Evolutionary conservation across 2,888 invertebrate genomes (phyloP).

Genomic region (Proisotoma minuta): DNA sequence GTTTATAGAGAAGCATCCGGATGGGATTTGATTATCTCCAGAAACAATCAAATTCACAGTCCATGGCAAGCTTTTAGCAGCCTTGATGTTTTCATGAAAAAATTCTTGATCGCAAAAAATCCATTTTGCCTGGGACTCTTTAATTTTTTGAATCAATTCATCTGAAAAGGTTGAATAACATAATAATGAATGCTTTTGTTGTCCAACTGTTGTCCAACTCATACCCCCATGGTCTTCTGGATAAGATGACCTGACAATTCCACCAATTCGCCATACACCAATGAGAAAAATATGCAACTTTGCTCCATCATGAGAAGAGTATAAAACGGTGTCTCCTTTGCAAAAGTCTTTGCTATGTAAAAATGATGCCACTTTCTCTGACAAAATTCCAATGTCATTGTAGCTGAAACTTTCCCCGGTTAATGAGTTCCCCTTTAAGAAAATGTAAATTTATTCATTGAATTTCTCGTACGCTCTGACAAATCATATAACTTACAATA

Average conservation of each 20-base stretch:
- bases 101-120: constrained; percentile 30
- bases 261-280: constrained; percentile 39
- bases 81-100: constrained; percentile 10
- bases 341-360: constrained; percentile 25
- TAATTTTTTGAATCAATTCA: constrained; percentile 21
- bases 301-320: constrained; percentile 29
- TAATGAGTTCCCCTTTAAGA: neutral
- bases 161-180: too few species aligned
- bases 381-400: constrained; percentile 20
- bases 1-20: constrained; percentile 17
- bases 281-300: constrained; percentile 35
- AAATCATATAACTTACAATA: neutral
- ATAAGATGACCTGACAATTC: constrained; percentile 31
- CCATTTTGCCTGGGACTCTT: constrained; percentile 32
- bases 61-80: constrained; percentile 24
- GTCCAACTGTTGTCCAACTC: too few species aligned
- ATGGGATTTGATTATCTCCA: too few species aligned
- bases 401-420: constrained; percentile 5
- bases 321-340: constrained; percentile 34
- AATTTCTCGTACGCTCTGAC: neutral
- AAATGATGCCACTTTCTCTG: constrained; percentile 23
- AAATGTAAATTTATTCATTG: neutral
- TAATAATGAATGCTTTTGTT: too few species aligned
- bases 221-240: constrained; percentile 38
- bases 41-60: constrained; percentile 30